Percentiles rank a stretch among this genome's conserved stretches.
These are phyloP conservation scores for Corbicula japonica DNA, from an alignment of 2,888 invertebrate genomes.

Conservation along the genomic window DNA sequence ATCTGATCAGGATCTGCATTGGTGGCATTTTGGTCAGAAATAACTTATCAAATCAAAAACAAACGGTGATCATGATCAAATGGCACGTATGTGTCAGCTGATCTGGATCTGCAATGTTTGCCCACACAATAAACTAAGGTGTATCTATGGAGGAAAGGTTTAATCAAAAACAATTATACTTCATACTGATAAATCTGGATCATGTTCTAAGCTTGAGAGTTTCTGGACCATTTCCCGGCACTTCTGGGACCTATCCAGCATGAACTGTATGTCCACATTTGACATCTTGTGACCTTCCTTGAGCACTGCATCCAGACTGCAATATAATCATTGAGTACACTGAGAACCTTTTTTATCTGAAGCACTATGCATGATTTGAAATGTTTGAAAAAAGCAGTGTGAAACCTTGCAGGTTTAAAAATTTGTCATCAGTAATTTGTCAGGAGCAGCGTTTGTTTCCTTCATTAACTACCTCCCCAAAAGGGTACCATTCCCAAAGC, in stretches of 20 bases:
- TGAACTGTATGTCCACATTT: conserved; percentile 78
- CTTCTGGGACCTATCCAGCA: conserved; percentile 73
- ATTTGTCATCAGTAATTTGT: too few species aligned
- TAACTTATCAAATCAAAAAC: neutral
- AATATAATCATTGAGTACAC: too few species aligned
- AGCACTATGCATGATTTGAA: too few species aligned
- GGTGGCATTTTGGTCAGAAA: neutral
- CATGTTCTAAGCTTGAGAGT: conserved; percentile 64
- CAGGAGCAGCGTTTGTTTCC: too few species aligned
- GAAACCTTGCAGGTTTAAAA: too few species aligned
- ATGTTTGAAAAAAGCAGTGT: too few species aligned
- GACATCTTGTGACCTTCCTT: conserved; percentile 76
- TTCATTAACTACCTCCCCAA: too few species aligned
- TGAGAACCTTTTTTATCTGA: too few species aligned
- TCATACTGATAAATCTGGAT: conserved; percentile 68
- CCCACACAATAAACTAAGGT: neutral
- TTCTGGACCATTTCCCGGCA: conserved; percentile 73
- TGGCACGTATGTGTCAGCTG: neutral
- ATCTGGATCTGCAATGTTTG: too few species aligned
- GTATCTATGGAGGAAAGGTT: neutral
- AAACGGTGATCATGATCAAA: neutral
- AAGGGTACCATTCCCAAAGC: too few species aligned
- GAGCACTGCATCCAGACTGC: conserved; percentile 74
- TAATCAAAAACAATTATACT: neutral
- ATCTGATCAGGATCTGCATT: neutral